Evolutionary conservation across 2,888 invertebrate species (phyloP).

Genomic region (Digitonthophagus gazella): DNA sequence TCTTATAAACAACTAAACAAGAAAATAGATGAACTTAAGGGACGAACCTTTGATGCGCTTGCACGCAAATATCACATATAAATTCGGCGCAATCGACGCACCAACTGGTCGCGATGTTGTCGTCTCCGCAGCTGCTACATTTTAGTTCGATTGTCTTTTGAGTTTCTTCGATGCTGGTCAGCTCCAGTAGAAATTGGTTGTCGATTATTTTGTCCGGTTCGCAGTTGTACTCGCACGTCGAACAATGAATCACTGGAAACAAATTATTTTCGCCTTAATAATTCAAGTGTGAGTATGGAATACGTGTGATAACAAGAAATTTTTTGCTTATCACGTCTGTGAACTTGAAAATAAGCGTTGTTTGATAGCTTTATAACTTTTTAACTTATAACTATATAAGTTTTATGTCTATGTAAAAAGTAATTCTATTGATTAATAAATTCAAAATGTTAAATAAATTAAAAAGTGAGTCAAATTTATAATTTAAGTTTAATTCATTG

Average conservation of each 20-base stretch:
- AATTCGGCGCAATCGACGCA: slow-evolving; percentile 90
- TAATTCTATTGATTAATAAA: too few species aligned
- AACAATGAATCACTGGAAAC: slow-evolving; percentile 58
- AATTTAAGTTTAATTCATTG: too few species aligned
- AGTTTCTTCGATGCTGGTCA: slow-evolving; percentile 55
- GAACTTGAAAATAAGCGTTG: too few species aligned
- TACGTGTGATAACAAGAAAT: slow-evolving; percentile 2
- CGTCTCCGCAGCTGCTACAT: slow-evolving; percentile 87
- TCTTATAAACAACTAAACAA: too few species aligned
- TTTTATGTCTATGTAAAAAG: too few species aligned
- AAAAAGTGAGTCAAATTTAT: too few species aligned
- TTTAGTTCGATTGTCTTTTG: slow-evolving; percentile 55
- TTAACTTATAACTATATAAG: too few species aligned
- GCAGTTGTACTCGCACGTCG: slow-evolving; percentile 71
- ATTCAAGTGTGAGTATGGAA: slow-evolving; percentile 6
- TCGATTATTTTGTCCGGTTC: slow-evolving; percentile 74
- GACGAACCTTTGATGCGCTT: slow-evolving; percentile 77
- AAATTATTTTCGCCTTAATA: too few species aligned
- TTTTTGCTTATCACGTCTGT: too few species aligned
- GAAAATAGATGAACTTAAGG: too few species aligned
- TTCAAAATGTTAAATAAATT: too few species aligned
- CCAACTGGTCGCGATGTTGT: slow-evolving; percentile 79
- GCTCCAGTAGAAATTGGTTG: slow-evolving; percentile 78
- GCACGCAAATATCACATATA: slow-evolving; percentile 87
- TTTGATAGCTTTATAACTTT: too few species aligned